Evolutionary conservation across 2,113 vertebrate species (phyloP).

Genomic region (Eurypyga helias): DNA sequence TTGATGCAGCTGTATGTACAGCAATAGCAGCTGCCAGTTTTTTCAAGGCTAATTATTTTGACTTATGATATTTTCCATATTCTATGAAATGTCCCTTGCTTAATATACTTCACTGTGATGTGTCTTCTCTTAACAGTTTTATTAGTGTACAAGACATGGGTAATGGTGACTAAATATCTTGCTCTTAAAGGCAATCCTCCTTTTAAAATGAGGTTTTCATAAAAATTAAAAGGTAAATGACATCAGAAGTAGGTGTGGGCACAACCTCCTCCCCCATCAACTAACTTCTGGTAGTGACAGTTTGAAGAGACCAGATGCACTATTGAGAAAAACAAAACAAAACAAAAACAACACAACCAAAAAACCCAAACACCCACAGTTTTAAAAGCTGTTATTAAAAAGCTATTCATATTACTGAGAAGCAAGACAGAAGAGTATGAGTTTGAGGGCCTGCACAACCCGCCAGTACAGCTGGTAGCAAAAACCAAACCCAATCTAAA

Average conservation of each 20-base stretch:
- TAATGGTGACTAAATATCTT: background rate
- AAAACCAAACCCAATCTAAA: background rate
- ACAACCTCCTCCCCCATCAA: background rate
- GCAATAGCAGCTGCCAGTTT: background rate
- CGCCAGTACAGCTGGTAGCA: background rate
- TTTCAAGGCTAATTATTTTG: slow-evolving; percentile 23
- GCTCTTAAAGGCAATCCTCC: background rate
- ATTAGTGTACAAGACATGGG: background rate
- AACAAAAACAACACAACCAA: no score
- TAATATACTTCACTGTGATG: background rate
- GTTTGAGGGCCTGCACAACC: background rate
- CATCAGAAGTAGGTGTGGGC: background rate
- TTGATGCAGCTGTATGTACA: background rate
- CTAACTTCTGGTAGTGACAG: background rate
- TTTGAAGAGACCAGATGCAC: background rate
- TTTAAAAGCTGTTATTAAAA: background rate
- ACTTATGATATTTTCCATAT: background rate
- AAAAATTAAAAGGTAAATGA: background rate
- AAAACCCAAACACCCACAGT: no score
- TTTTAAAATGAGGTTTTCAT: background rate
- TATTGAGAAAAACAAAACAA: background rate
- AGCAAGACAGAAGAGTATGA: background rate
- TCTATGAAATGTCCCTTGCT: background rate
- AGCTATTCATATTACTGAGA: background rate
- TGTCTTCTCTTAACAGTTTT: background rate